Base-by-base conservation (phyloP, 2,797 vertebrate species). In the Ceryle rudis region DNA sequence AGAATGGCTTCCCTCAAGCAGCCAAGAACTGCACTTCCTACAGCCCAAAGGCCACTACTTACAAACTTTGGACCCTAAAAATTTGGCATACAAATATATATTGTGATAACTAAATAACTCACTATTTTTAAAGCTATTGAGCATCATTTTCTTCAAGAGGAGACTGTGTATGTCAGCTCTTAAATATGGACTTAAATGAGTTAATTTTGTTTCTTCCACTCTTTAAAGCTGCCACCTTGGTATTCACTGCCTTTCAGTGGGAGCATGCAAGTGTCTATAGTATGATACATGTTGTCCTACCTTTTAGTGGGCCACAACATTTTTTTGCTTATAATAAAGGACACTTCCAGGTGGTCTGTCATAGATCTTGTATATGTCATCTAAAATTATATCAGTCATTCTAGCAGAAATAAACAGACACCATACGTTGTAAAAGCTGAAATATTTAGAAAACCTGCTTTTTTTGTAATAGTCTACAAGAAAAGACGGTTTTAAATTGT, bases 211-310 rank as follows among this genome's bases (percentile, higher is more conserved):
- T 75, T 61, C 5, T 13, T 6, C 9, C 10, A 3, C 9, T 21
- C 28, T 49, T 62, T 44, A 26, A 67, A 72, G 49, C 39, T 55
- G 11, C 25, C 62, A 10, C 26, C 17, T 13, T 42, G 8, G 21
- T 12, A 33, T 84, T 44, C 29, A 8, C 5, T 52, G 21, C 20
- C 31, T 39, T 67, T 58, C 19, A n/a, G 46, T 14, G 8, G 17
- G 6, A 29, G 4, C 12, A 26, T n/a, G 3, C 6, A 69, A 33
- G 14, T 25, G 7, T 28, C 25, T 31, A 1, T 7, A 7, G 7
- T 21, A 21, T 3, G 8, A 52, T 26, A 9, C 13, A 33, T 44
- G 5, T 33, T 84, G 35, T 42, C 19, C 55, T 61, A 28, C 2
- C 4, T 31, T 49, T 61, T 46, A 69, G 33, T 3, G 9, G 6